These are phyloP conservation scores for Mythimna impura DNA, from an alignment of 2,888 invertebrate genomes.

Conservation along the genomic window DNA sequence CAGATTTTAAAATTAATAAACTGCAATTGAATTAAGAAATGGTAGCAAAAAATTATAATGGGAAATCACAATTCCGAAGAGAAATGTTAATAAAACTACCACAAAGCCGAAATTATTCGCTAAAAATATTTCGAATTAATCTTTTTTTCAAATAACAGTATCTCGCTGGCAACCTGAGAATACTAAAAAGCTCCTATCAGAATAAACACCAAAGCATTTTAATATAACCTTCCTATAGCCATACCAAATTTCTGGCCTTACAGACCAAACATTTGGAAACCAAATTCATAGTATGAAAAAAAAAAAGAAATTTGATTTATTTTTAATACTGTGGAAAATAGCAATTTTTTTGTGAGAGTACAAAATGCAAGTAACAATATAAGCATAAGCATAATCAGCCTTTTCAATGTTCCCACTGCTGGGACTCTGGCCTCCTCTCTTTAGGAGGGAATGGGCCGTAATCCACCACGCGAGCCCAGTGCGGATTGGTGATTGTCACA, in stretches of 20 bases:
- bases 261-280: not conserved
- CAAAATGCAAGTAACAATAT: no score
- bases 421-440: no score
- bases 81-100: not conserved
- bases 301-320: no score
- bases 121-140: not conserved
- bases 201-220: conserved; percentile 25
- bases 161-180: not conserved
- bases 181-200: conserved; percentile 21
- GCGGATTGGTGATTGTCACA: no score
- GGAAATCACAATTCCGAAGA: not conserved
- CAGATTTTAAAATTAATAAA: not conserved
- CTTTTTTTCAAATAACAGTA: not conserved
- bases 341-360: no score
- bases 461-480: no score
- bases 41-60: not conserved
- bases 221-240: conserved; percentile 5
- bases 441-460: no score
- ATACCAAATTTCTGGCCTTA: not conserved
- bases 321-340: no score
- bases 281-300: no score
- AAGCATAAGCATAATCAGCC: no score
- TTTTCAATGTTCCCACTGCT: no score
- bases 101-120: not conserved
- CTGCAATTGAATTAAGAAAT: not conserved